Evolutionary conservation across 2,888 invertebrate species (phyloP).

Genomic region (Megalurothrips usitatus): DNA sequence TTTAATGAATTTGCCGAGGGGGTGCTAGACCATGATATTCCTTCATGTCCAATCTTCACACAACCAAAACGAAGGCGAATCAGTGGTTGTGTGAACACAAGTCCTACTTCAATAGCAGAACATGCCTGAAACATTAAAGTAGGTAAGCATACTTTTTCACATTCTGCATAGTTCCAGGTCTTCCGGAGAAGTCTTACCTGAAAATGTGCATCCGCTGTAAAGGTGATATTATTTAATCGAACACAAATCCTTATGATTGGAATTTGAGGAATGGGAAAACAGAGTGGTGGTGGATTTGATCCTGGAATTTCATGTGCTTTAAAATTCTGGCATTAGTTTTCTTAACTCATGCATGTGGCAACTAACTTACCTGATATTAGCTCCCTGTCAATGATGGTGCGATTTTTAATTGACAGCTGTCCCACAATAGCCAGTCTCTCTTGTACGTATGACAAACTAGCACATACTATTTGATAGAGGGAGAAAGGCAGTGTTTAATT

Average conservation of each 20-base stretch:
- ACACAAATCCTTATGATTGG: background rate
- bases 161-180: background rate
- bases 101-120: background rate
- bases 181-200: background rate
- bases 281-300: background rate
- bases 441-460: background rate
- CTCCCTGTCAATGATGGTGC: background rate
- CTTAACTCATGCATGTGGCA: no score
- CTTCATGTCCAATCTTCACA: background rate
- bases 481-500: background rate
- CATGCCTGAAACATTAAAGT: background rate
- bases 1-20: background rate
- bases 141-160: background rate
- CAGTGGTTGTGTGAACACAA: background rate
- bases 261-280: background rate
- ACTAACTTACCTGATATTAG: background rate
- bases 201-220: background rate
- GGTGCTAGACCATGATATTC: background rate
- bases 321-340: no score
- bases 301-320: background rate
- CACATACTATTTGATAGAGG: background rate
- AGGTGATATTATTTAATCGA: background rate
- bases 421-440: background rate
- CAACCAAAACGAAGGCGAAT: slow-evolving; percentile 2
- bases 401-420: background rate